A percentile compares a stretch with the other conserved stretches of the same genome.
Conservation (phyloP, 2,888 invertebrate genomes). For the Latrodectus elegans region DNA sequence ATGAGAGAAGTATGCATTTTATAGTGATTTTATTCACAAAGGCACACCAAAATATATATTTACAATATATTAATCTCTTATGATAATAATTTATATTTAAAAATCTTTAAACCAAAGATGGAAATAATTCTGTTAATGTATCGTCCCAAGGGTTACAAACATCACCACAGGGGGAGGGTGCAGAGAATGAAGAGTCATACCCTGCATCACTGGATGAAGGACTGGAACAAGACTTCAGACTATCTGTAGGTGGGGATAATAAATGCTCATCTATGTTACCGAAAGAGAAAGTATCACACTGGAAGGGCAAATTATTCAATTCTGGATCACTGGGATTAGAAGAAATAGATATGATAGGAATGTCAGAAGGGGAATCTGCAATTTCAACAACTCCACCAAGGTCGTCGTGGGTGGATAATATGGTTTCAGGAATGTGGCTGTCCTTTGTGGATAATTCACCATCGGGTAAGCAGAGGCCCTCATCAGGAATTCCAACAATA, state of each 20-base stretch:
- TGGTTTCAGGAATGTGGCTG: neutral
- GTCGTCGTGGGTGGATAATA: neutral
- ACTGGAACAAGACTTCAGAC: constrained; percentile 19
- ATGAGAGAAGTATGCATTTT: neutral
- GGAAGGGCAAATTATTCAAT: constrained; percentile 25
- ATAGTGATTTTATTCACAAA: constrained; percentile 64
- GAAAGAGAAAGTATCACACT: constrained; percentile 23
- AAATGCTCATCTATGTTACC: neutral
- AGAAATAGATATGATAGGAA: constrained; percentile 25
- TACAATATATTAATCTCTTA: constrained; percentile 36
- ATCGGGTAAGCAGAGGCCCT: constrained; percentile 6
- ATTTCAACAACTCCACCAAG: constrained; percentile 15
- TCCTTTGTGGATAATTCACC: constrained; percentile 59
- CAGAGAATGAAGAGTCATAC: constrained; percentile 69
- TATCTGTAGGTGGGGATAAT: neutral
- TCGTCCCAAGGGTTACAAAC: constrained; percentile 55
- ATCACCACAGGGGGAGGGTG: constrained; percentile 38
- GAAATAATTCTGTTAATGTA: constrained; percentile 62
- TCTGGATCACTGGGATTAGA: constrained; percentile 9
- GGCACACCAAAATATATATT: constrained; percentile 44
- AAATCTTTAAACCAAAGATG: constrained; percentile 55
- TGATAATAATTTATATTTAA: constrained; percentile 30
- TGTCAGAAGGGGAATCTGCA: constrained; percentile 9
- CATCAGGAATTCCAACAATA: neutral
- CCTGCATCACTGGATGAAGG: constrained; percentile 67